phyloP scores from a whole-genome alignment of 2,113 vertebrate genomes.

The Coregonus clupeaformis region DNA sequence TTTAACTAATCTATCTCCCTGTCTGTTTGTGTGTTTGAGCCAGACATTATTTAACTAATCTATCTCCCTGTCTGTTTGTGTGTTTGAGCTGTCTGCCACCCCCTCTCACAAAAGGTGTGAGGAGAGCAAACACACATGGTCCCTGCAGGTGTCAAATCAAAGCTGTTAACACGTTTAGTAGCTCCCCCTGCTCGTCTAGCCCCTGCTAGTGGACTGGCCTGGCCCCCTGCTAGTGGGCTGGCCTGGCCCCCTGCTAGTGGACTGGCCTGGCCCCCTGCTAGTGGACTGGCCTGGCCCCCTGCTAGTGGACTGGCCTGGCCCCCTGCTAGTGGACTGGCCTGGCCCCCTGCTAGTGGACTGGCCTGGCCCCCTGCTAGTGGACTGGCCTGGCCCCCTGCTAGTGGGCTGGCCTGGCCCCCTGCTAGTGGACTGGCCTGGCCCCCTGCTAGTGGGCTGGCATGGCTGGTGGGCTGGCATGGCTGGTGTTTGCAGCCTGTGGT shows the following conservation, averaged over 20 bases:
- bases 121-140: conserved; percentile 65
- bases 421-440: neutral
- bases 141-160: conserved; percentile 67
- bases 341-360: neutral
- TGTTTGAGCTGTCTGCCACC: conserved; percentile 27
- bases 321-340: conserved; percentile 5
- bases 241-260: conserved; percentile 9
- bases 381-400: conserved; percentile 4
- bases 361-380: conserved; percentile 10
- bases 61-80: too few species aligned
- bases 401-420: conserved; percentile 7
- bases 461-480: conserved; percentile 28
- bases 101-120: conserved; percentile 44
- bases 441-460: neutral
- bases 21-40: neutral
- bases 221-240: neutral
- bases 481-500: conserved; percentile 68
- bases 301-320: conserved; percentile 3
- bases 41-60: neutral
- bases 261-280: conserved; percentile 4
- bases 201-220: too few species aligned
- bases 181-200: conserved; percentile 26
- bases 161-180: conserved; percentile 60
- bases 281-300: conserved; percentile 6
- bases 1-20: too few species aligned